A percentile compares a stretch with the other conserved stretches of the same genome.
These are phyloP conservation scores for Gopherus evgoodei DNA, from an alignment of 2,113 vertebrate genomes.

Conservation along the genomic window DNA sequence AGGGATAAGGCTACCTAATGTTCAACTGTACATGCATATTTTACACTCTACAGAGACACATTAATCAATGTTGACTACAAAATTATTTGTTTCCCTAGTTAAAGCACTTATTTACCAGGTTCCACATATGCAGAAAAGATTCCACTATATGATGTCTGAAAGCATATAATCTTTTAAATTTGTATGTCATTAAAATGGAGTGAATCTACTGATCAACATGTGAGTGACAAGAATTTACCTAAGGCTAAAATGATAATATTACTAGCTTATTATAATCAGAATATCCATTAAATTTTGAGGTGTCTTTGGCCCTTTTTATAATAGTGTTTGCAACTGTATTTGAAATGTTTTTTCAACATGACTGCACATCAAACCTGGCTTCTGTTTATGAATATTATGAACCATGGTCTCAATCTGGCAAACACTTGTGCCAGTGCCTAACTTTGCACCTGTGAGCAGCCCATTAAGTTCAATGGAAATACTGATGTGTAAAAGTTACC, in stretches of 20 bases:
- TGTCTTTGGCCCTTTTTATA: not conserved
- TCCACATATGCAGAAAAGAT: not conserved
- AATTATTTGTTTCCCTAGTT: constrained; percentile 16
- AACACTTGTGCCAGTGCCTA: not conserved
- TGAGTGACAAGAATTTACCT: not conserved
- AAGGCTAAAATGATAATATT: not conserved
- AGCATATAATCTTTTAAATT: not conserved
- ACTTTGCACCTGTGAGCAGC: not conserved
- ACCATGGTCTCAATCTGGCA: not conserved
- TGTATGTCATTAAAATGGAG: not conserved
- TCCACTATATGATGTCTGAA: not conserved
- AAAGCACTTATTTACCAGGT: not conserved
- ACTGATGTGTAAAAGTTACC: constrained; percentile 19
- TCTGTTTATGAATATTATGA: not conserved
- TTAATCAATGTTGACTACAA: not conserved
- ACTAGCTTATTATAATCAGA: not conserved
- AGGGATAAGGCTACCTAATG: not conserved
- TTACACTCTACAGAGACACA: not conserved
- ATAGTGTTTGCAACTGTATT: not conserved
- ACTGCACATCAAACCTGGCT: not conserved
- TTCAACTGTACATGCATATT: not conserved
- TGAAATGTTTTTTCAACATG: not conserved
- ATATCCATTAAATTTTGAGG: constrained; percentile 8
- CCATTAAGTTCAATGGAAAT: not conserved
- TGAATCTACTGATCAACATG: not conserved